Conservation (phyloP, 2,888 invertebrate species). For the Caenorhabditis angaria region DNA sequence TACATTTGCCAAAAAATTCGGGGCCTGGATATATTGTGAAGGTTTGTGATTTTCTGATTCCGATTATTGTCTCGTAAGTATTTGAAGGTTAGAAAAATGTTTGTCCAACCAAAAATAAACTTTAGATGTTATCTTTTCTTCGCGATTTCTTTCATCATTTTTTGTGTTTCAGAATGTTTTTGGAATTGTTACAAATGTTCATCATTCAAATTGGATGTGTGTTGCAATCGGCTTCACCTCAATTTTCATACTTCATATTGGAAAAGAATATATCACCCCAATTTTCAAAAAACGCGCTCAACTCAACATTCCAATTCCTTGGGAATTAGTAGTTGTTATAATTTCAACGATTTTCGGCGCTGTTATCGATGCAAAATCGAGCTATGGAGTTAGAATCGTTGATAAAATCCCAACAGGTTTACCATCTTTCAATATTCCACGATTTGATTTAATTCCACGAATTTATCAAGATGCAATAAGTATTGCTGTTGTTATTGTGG, state of each 20-base stretch:
- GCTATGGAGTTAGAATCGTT: conserved; percentile 26
- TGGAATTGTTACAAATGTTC: conserved; percentile 78
- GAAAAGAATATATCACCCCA: conserved; percentile 74
- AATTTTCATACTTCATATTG: conserved; percentile 69
- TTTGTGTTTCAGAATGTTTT: conserved; percentile 73
- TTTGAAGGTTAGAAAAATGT: not conserved
- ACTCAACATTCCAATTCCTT: conserved; percentile 71
- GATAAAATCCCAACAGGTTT: conserved; percentile 73
- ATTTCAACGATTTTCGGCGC: conserved; percentile 24
- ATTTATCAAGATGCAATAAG: conserved; percentile 66
- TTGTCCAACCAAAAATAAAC: no score
- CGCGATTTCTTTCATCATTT: no score
- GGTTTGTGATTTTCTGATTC: conserved; percentile 60
- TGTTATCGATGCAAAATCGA: conserved; percentile 18
- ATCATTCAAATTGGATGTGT: conserved; percentile 76
- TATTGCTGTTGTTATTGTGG: conserved; percentile 74
- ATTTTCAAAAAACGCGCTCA: conserved; percentile 73
- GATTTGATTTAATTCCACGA: conserved; percentile 50
- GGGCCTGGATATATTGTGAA: conserved; percentile 74
- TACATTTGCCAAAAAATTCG: conserved; percentile 68
- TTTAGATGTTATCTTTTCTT: not conserved
- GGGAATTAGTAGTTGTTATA: conserved; percentile 71
- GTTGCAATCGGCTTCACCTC: conserved; percentile 76
- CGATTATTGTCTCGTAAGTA: not conserved
- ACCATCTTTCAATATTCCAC: conserved; percentile 59